Conservation (phyloP, 2,797 vertebrate species). For the Propithecus deckenii region DNA sequence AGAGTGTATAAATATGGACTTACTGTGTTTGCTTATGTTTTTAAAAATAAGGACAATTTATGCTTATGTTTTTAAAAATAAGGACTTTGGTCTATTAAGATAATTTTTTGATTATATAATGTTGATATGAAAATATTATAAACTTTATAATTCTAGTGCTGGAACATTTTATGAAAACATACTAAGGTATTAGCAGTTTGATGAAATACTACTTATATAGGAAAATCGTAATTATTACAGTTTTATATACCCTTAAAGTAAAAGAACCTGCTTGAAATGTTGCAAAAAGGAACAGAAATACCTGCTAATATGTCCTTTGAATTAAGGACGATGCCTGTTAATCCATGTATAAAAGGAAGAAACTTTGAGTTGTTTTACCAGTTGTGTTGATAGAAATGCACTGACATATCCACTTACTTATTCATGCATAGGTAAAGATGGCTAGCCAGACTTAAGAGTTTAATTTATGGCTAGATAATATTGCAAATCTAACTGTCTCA, state of each 20-base stretch:
- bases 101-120: slow-evolving; percentile 37
- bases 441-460: not conserved
- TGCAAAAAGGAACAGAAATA: not conserved
- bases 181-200: not conserved
- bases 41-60: slow-evolving; percentile 3
- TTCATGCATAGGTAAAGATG: not conserved
- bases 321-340: not conserved
- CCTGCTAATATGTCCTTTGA: not conserved
- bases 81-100: not conserved
- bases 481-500: not conserved
- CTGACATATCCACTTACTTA: not conserved
- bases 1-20: not conserved
- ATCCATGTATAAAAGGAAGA: not conserved
- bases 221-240: slow-evolving; percentile 2
- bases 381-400: not conserved
- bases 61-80: slow-evolving; percentile 1
- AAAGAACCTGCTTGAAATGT: slow-evolving; percentile 15
- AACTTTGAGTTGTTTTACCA: not conserved
- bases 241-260: slow-evolving; percentile 15
- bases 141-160: slow-evolving; percentile 34
- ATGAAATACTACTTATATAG: not conserved
- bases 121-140: slow-evolving; percentile 10
- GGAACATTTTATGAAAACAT: slow-evolving; percentile 22
- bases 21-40: not conserved
- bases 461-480: not conserved